phyloP scores from a whole-genome alignment of 2,797 vertebrate species.

The Lagocephalus sceleratus region DNA sequence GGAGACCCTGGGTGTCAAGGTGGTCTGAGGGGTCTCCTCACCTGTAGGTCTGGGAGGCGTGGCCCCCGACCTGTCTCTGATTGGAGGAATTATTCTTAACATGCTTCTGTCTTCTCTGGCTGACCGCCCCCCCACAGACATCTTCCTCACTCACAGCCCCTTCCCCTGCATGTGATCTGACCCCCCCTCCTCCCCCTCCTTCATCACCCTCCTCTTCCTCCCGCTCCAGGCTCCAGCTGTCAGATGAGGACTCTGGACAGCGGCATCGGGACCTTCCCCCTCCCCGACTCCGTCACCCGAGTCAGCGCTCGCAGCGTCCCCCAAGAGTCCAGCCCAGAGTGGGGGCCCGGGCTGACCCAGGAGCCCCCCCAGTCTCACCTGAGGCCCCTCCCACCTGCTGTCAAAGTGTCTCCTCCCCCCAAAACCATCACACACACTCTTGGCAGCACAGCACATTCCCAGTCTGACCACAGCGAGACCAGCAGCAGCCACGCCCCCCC shows the following conservation, averaged over 20 bases:
- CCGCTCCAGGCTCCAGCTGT: conserved; percentile 82
- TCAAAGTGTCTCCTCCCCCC: conserved; percentile 84
- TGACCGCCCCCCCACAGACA: conserved; percentile 29
- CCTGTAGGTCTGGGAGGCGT: conserved; percentile 36
- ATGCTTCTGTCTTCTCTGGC: conserved; percentile 47
- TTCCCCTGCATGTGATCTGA: conserved; percentile 65
- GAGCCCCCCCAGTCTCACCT: conserved; percentile 47
- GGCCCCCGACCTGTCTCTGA: conserved; percentile 27
- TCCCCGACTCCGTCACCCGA: conserved; percentile 83
- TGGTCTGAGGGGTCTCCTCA: too few relatives aligned
- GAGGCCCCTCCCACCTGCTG: conserved; percentile 60
- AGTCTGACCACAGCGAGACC: conserved; percentile 76
- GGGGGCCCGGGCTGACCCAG: conserved; percentile 46
- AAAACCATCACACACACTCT: conserved; percentile 59
- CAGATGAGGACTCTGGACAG: conserved; percentile 95
- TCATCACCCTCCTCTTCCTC: conserved; percentile 56
- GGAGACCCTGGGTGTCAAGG: too few relatives aligned
- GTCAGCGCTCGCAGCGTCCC: conserved; percentile 73
- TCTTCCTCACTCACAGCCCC: conserved; percentile 46
- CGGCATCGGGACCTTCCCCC: conserved; percentile 91
- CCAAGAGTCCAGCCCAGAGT: conserved; percentile 73
- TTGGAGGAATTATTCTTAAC: conserved; percentile 58
- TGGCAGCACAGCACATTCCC: conserved; percentile 74
- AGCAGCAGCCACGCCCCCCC: conserved; percentile 62
- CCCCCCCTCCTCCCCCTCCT: conserved; percentile 15